A percentile compares a stretch with the other conserved stretches of the same genome.
These are phyloP conservation scores for Coilia nasus DNA, from an alignment of 2,797 vertebrate species.

Conservation along the genomic window DNA sequence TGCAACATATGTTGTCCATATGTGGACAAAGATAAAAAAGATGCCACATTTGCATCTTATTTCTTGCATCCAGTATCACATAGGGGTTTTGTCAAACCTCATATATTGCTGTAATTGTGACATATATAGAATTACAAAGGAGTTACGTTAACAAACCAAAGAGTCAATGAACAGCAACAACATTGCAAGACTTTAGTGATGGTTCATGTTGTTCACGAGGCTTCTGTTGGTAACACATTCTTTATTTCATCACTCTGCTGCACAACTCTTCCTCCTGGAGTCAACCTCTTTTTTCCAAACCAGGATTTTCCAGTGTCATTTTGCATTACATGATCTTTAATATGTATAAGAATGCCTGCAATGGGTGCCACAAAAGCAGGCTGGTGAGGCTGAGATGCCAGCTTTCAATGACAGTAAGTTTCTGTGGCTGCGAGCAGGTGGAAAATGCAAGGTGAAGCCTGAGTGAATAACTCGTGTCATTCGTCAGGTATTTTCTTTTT, in stretches of 20 bases:
- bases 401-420: conserved; percentile 1
- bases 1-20: not conserved
- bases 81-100: not conserved
- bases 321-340: conserved; percentile 6
- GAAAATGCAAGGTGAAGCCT: conserved; percentile 35
- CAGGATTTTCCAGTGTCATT: conserved; percentile 19
- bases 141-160: not conserved
- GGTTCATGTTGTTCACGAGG: not conserved
- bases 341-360: not conserved
- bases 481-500: not conserved
- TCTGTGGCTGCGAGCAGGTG: conserved; percentile 26
- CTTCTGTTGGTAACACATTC: not conserved
- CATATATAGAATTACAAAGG: not conserved
- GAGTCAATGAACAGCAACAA: not conserved
- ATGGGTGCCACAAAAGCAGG: not conserved
- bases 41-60: not conserved
- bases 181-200: not conserved
- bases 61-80: not conserved
- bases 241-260: not conserved
- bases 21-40: not conserved
- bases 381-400: not conserved
- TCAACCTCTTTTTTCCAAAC: not conserved
- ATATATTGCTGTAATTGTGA: not conserved
- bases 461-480: conserved; percentile 22
- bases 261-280: not conserved